A percentile compares a stretch with the other conserved stretches of the same genome.
Conservation (phyloP, 2,888 invertebrate species). For the Drosophila helvetica region DNA sequence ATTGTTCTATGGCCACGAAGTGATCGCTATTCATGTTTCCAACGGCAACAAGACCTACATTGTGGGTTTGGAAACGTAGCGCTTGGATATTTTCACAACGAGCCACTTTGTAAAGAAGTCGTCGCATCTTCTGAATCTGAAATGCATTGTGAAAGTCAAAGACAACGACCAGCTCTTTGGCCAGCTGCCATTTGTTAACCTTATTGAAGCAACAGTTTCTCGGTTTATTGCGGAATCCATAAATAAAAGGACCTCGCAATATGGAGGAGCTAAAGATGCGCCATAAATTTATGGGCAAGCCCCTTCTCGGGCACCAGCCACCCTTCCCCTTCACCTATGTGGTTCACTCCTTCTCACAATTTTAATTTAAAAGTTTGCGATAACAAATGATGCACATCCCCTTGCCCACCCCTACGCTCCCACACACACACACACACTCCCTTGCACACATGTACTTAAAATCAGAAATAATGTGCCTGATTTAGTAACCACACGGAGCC, state of each 20-base stretch:
- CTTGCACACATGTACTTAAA: conserved; percentile 57
- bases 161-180: conserved; percentile 80
- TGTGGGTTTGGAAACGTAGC: conserved; percentile 82
- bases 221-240: conserved; percentile 54
- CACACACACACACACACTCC: conserved; percentile 1
- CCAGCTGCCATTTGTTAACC: conserved; percentile 53
- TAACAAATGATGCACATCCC: conserved; percentile 79
- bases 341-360: conserved; percentile 47
- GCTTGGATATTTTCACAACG: conserved; percentile 82
- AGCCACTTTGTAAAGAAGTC: conserved; percentile 81
- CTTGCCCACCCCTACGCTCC: conserved; percentile 57
- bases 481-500: conserved; percentile 62
- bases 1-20: conserved; percentile 82
- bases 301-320: background rate
- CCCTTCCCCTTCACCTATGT: background rate
- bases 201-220: conserved; percentile 36
- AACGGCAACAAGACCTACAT: conserved; percentile 79
- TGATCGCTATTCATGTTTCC: conserved; percentile 81
- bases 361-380: conserved; percentile 80
- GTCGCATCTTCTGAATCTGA: conserved; percentile 82
- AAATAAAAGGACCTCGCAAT: conserved; percentile 66
- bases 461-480: conserved; percentile 78
- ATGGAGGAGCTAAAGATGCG: conserved; percentile 58
- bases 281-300: conserved; percentile 59
- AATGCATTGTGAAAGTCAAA: conserved; percentile 82